phyloP scores from a whole-genome alignment of 2,797 vertebrate genomes.

The Acrossocheilus wenchowensis region DNA sequence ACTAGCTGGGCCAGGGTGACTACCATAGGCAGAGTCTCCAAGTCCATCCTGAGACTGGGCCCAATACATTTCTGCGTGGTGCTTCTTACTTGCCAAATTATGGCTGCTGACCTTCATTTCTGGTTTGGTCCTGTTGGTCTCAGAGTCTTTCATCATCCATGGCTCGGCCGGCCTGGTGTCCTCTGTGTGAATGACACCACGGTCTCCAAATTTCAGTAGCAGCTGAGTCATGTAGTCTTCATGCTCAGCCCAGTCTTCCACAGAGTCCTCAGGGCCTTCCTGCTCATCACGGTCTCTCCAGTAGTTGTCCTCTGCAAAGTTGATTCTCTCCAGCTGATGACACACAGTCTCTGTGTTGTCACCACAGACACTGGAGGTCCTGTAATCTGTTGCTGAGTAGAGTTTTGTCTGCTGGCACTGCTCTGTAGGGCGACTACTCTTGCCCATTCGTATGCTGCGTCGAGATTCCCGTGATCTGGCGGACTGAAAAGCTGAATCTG shows the following conservation, averaged over 20 bases:
- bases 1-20: conserved; percentile 94
- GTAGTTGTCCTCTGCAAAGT: conserved; percentile 56
- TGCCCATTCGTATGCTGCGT: conserved; percentile 90
- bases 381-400: conserved; percentile 81
- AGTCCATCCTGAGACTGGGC: conserved; percentile 94
- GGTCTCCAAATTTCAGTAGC: conserved; percentile 93
- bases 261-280: conserved; percentile 86
- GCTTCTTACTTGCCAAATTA: conserved; percentile 89
- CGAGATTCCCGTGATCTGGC: conserved; percentile 92
- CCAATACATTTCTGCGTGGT: conserved; percentile 93
- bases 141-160: conserved; percentile 79
- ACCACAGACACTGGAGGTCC: conserved; percentile 77
- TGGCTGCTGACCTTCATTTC: conserved; percentile 60
- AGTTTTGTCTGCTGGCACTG: conserved; percentile 91
- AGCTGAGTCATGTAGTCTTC: conserved; percentile 99
- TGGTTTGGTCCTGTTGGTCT: conserved; percentile 70
- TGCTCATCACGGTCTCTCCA: conserved; percentile 75
- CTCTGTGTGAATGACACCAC: conserved; percentile 84
- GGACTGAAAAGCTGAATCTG: conserved; percentile 95
- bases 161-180: conserved; percentile 72
- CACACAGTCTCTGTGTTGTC: conserved; percentile 60
- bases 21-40: conserved; percentile 95
- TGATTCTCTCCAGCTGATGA: conserved; percentile 43
- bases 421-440: conserved; percentile 89
- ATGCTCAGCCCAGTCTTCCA: conserved; percentile 94